Percentiles rank a stretch among this genome's conserved stretches.
These are phyloP conservation scores for Pseudoatta argentina DNA, from an alignment of 1,140 invertebrate species.

Conservation along the genomic window DNA sequence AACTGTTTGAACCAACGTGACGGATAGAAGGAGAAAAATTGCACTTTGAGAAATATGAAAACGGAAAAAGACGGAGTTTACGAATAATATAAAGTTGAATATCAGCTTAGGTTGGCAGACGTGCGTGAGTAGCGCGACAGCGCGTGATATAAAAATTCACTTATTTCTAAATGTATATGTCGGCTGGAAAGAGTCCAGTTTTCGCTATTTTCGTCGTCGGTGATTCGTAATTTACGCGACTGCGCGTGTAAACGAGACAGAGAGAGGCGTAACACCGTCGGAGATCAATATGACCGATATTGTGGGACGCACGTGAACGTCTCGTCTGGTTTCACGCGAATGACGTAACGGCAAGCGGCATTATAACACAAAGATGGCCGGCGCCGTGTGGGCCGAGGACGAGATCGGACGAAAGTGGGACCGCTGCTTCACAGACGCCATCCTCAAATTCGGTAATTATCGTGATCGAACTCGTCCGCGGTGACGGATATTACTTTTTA, in stretches of 20 bases:
- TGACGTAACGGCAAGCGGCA: slow-evolving; percentile 66
- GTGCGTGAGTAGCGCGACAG: not conserved
- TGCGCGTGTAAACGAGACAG: not conserved
- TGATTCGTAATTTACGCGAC: not conserved
- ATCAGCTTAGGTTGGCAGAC: not conserved
- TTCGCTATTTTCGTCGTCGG: not conserved
- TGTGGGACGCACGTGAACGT: not conserved
- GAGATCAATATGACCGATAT: slow-evolving; percentile 19
- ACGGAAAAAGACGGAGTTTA: not conserved
- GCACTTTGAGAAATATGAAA: not conserved
- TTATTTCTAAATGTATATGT: not conserved
- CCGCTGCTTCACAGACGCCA: slow-evolving; percentile 84
- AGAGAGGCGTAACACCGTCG: not conserved
- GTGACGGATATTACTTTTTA: no score
- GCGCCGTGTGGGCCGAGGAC: slow-evolving; percentile 82
- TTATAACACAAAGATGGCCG: slow-evolving; percentile 81
- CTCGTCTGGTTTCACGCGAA: slow-evolving; percentile 5
- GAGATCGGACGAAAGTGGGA: slow-evolving; percentile 87
- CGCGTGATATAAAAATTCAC: not conserved
- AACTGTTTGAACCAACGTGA: not conserved
- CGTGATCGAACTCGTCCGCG: no score
- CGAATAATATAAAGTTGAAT: not conserved
- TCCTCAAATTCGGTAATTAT: slow-evolving; percentile 85
- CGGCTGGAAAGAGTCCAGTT: not conserved
- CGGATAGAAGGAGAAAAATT: not conserved